Conservation (phyloP, 2,797 vertebrate species). For the Periophthalmus magnuspinnatus region DNA sequence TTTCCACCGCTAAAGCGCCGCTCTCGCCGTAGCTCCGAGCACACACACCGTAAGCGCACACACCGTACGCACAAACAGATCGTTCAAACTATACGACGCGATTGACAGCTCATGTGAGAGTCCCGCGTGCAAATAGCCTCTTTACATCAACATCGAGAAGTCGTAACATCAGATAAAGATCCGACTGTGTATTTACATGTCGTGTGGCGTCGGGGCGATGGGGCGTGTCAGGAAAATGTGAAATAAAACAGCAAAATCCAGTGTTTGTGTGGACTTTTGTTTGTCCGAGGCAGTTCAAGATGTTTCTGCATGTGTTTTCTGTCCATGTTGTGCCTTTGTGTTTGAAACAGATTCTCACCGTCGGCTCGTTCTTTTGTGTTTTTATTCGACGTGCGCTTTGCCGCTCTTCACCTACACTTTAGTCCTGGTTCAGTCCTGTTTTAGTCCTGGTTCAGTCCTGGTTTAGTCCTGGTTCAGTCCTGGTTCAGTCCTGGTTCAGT, state of each 20-base stretch:
- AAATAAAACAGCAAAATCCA: neutral
- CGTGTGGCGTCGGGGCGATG: neutral
- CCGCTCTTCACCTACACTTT: too few species aligned
- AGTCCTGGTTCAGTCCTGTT: too few species aligned
- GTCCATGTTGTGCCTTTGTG: too few species aligned
- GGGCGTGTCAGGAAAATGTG: neutral
- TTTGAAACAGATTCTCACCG: too few species aligned
- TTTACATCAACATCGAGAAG: slow-evolving; percentile 4
- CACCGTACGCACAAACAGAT: neutral
- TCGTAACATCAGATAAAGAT: slow-evolving; percentile 2
- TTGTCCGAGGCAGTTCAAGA: neutral
- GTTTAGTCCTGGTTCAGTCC: too few species aligned
- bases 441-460: too few species aligned
- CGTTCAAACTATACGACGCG: neutral
- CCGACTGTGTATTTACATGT: neutral
- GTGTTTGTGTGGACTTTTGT: neutral
- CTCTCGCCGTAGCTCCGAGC: neutral
- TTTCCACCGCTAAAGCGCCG: slow-evolving; percentile 16
- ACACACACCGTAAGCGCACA: neutral
- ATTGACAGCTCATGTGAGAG: neutral
- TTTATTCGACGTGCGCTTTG: too few species aligned
- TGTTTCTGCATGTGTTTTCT: neutral
- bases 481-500: too few species aligned
- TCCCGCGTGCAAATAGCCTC: slow-evolving; percentile 11
- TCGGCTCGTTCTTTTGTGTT: too few species aligned